phyloP scores from a whole-genome alignment of 2,888 invertebrate genomes.

The Odontocolon sp. region DNA sequence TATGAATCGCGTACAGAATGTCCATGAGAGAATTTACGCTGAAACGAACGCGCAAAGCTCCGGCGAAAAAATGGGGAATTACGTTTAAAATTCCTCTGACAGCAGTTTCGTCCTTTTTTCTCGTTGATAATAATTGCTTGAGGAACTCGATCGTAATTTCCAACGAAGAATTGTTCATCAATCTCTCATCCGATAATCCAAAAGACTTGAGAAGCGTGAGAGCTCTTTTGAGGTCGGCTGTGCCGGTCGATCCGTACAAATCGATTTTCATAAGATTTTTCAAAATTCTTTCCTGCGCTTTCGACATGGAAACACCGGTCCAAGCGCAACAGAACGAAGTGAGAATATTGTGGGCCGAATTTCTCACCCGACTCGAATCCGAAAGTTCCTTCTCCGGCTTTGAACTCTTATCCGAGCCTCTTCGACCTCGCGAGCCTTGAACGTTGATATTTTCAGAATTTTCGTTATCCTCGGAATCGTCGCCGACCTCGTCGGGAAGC shows the following conservation, averaged over 20 bases:
- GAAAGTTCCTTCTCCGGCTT: too few species aligned
- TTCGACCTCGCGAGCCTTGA: slow-evolving; percentile 4
- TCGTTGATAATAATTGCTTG: slow-evolving; percentile 71
- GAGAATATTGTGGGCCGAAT: slow-evolving; percentile 68
- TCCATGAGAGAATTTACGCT: slow-evolving; percentile 47
- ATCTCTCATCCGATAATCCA: slow-evolving; percentile 65
- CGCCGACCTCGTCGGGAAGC: slow-evolving; percentile 61
- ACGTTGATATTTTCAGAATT: background rate
- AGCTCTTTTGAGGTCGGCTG: slow-evolving; percentile 71
- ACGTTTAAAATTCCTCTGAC: slow-evolving; percentile 75
- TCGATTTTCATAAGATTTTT: slow-evolving; percentile 70
- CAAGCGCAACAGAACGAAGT: slow-evolving; percentile 69
- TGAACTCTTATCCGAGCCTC: background rate
- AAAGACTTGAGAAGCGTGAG: slow-evolving; percentile 75
- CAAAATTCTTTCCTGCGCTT: slow-evolving; percentile 66
- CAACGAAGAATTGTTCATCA: slow-evolving; percentile 68
- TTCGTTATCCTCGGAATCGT: slow-evolving; percentile 17
- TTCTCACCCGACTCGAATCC: slow-evolving; percentile 63
- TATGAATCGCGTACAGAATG: slow-evolving; percentile 31
- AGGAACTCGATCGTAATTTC: slow-evolving; percentile 72
- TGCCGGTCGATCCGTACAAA: slow-evolving; percentile 63
- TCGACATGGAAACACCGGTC: slow-evolving; percentile 58
- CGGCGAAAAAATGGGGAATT: slow-evolving; percentile 69
- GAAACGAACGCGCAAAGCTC: background rate
- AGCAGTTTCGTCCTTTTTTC: slow-evolving; percentile 74